Percentiles rank a stretch among this genome's conserved stretches.
Conservation (phyloP, 1,140 invertebrate genomes). For the Rhagoletis zephyria region DNA sequence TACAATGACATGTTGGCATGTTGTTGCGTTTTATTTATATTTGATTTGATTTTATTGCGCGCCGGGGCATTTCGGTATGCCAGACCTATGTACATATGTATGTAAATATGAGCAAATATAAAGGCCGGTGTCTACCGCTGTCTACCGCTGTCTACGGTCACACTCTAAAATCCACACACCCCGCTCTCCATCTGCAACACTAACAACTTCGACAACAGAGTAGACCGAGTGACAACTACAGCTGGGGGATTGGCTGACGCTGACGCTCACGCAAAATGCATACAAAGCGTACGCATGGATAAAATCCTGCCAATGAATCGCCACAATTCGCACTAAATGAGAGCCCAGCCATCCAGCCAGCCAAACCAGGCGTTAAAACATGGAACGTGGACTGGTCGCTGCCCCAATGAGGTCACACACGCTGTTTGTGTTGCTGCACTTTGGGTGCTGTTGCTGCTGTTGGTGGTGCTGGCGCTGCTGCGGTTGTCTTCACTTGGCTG, state of each 20-base stretch:
- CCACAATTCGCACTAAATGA: conserved; percentile 47
- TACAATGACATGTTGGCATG: not conserved
- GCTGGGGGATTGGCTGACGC: conserved; percentile 19
- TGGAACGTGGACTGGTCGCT: not conserved
- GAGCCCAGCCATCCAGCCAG: not conserved
- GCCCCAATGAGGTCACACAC: not conserved
- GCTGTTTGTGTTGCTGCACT: not conserved
- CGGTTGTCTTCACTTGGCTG: not conserved
- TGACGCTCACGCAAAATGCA: conserved; percentile 48
- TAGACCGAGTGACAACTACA: not conserved
- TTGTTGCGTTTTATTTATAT: conserved; percentile 28
- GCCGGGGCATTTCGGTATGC: not conserved
- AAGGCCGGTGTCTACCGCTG: not conserved
- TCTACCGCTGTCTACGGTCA: not conserved
- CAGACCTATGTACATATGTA: no score
- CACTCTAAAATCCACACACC: no score
- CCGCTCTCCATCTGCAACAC: not conserved
- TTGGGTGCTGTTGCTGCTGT: not conserved
- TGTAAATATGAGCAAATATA: not conserved
- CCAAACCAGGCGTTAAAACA: not conserved
- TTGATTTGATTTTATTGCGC: conserved; percentile 51
- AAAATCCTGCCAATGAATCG: conserved; percentile 48
- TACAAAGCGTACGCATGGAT: conserved; percentile 27
- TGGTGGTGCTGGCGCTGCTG: not conserved
- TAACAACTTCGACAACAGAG: not conserved